Evolutionary conservation across 23 tunicate species (phyloP), one percentile per base, ranked within the genome.

Genomic region (Ciona savignyi): DNA sequence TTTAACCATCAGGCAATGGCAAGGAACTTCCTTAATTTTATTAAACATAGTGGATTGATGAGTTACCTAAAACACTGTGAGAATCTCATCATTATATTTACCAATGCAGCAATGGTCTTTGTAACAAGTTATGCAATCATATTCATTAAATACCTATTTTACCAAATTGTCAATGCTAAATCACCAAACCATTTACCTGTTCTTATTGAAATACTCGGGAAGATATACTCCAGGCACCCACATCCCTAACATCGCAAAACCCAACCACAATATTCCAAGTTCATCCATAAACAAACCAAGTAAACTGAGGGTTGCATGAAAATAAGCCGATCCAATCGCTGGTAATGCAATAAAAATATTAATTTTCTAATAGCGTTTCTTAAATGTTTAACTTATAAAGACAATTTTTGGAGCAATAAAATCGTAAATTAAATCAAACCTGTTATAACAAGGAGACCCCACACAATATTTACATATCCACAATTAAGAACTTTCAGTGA

Each of bases 271-370:
- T 28, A 84, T 84, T 33, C 82, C 82, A 70, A 75, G 60, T 84
- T 84, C 89, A 77, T 84, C 89, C 1, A 71, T 2, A 27, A 84
- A 74, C 32, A 77, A 82, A 23, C 89, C 89, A 68, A 77, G 71
- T 33, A 84, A 77, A 64, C 89, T 84, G 1, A 84, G 34, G 1
- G 89, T 77, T 27, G 82, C 65, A 71, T 84, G 89, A 77, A 84
- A 84, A 71, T 84, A 84, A 28, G 34, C 68, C 9, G 89, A 84
- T 34, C 89, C 89, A 31, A 84, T 22, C 31, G 78, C 89, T 77
- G 29, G n/a, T 63, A 32, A 65, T 27, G 28, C 51, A 34, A 34
- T 11, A 15, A 73, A n/a, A n/a, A n/a, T n/a, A n/a, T n/a, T n/a
- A n/a, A n/a, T n/a, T n/a, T n/a, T n/a, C n/a, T n/a, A n/a, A n/a